Evolutionary conservation across 2,797 vertebrate species (phyloP), one percentile per base, ranked within the genome.

Genomic region (Acanthurus lineatus): DNA sequence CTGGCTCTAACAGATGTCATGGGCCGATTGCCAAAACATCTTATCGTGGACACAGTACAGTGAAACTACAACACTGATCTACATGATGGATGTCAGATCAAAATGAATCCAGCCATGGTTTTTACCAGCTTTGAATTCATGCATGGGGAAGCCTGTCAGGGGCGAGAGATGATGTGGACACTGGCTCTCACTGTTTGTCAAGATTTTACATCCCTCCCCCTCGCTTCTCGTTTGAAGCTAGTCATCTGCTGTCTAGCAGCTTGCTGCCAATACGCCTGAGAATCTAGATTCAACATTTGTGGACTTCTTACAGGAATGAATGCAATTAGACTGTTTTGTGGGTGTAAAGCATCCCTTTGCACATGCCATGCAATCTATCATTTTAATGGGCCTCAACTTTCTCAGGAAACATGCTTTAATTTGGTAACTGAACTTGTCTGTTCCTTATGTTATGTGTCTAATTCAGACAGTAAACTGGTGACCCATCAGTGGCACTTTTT

Each of bases 271-370:
- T 88, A 93, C 81, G 90, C 93, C 81, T 47, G 90, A 93, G 89
- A 94, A 90, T 91, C 87, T 86, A 89, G 89, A 93, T 90, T 91
- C 90, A 92, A 95, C 91, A 92, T 94, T 94, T 95, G 89, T 90
- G 89, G 87, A 91, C 91, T 93, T 93, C 91, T 91, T 89, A 88
- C 87, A 89, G 88, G 89, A 92, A 89, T 87, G 81, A 94, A 93
- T 87, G 91, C 93, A 95, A 95, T 95, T 95, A 96, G 86, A 92
- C 91, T 91, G 91, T 92, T 95, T 94, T 94, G 92, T 93, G 92
- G 85, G 89, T 93, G 92, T 91, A 91, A 93, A 90, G 73, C 78
- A 78, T 93, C 89, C 85, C 83, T 92, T 86, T 90, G 88, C 88
- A 93, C 92, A 89, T 90, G 93, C 81, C 88, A 87, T 61, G 81